Base-by-base conservation (phyloP, 2,888 invertebrate genomes). In the Mimumesa dahlbomi region DNA sequence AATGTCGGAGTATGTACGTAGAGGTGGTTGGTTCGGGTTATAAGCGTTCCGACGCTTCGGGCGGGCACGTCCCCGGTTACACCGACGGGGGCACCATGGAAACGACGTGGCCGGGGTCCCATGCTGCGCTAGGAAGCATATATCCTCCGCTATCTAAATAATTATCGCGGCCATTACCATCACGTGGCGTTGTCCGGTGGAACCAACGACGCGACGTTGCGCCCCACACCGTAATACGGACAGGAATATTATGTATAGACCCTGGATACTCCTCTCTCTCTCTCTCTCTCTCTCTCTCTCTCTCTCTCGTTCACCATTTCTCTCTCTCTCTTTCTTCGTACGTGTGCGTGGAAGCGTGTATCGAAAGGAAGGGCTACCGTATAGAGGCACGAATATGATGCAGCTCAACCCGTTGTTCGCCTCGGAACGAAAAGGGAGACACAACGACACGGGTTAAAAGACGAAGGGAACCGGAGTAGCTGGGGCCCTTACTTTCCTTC, bases 131-230 rank as follows among this genome's bases (percentile, higher is more conserved):
- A 85, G 85, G 84, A 85, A 84, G 84, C 86, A 85, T 86, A 85
- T 83, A 86, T 86, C 84, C 85, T 84, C 82, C 82, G 84, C 82
- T 86, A 86, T 87, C 87, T 86, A 85, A 86, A 87, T 86, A 86
- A 87, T 86, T 86, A 86, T 87, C 86, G 83, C 86, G 74, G 83
- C 85, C 85, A 85, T 86, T 86, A 86, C 83, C 85, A 85, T 86
- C 85, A 84, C 85, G 84, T 82, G 84, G 84, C 84, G 85, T 81
- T 85, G 86, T 85, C 84, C 84, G 80, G 71, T 80, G 81, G 81
- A 85, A 78, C 74, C 83, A 83, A 78, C 82, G 79, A 81, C 77
- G 82, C 77, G 75, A 78, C 81, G 75, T 71, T 75, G 74, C 75
- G 67, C 79, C 79, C 82, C 75, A 59, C 70, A 73, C 74, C 67